phyloP scores from a whole-genome alignment of 2,113 vertebrate genomes.

The Nyctereutes procyonoides region DNA sequence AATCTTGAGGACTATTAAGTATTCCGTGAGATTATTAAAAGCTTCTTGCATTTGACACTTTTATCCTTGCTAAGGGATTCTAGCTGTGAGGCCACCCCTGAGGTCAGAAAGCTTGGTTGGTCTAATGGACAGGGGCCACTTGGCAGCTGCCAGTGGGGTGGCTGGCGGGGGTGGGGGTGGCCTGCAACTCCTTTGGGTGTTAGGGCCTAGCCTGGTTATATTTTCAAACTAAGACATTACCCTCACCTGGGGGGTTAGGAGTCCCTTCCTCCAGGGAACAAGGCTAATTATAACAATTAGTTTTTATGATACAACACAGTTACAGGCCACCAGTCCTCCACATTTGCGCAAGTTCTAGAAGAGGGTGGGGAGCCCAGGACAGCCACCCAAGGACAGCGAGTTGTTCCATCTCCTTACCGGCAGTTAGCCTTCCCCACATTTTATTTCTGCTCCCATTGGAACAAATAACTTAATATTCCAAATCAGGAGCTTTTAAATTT shows the following conservation, averaged over 20 bases:
- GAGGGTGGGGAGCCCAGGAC: not conserved
- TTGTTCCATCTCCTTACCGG: not conserved
- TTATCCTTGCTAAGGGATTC: not conserved
- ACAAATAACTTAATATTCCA: not conserved
- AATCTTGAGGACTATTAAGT: not conserved
- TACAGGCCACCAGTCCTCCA: not conserved
- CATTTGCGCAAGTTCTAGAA: not conserved
- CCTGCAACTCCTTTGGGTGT: not conserved
- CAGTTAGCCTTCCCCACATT: not conserved
- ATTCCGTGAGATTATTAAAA: not conserved
- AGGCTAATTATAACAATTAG: conserved; percentile 1
- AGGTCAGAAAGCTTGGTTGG: not conserved
- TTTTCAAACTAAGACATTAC: not conserved
- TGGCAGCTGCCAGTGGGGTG: not conserved
- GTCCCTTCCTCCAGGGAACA: not conserved
- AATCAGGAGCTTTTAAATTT: not conserved
- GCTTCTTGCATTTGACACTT: too few relatives aligned
- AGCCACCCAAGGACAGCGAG: not conserved
- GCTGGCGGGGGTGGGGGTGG: not conserved
- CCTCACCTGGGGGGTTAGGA: not conserved
- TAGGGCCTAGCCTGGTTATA: not conserved
- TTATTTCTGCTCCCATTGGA: not conserved
- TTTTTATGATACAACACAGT: not conserved
- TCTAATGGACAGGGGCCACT: too few relatives aligned
- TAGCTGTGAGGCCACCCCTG: not conserved